Conservation (phyloP, 1,140 invertebrate genomes). For the Andrena cerasifolii region DNA sequence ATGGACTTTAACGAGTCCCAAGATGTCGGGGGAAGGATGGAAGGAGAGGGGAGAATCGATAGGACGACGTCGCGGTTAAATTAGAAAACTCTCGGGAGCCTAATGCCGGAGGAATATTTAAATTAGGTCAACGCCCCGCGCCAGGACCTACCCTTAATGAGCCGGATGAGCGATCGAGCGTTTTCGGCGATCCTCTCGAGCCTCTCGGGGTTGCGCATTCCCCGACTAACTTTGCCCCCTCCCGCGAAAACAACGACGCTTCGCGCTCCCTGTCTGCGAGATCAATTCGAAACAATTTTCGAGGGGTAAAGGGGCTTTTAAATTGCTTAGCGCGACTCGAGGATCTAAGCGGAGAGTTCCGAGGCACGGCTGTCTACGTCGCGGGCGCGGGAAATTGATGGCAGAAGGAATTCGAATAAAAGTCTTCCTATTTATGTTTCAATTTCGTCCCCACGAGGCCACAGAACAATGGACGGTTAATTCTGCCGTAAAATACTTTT, state of each 20-base stretch:
- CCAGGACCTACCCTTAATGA: slow-evolving; percentile 55
- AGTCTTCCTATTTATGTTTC: too few species aligned
- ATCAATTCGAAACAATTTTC: slow-evolving; percentile 28
- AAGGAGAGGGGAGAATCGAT: slow-evolving; percentile 36
- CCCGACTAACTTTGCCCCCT: not conserved
- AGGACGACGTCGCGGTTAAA: slow-evolving; percentile 56
- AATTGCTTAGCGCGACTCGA: too few species aligned
- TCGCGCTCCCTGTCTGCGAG: not conserved
- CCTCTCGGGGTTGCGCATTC: slow-evolving; percentile 18
- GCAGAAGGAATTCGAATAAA: too few species aligned
- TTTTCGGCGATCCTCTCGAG: slow-evolving; percentile 53
- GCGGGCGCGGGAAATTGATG: too few species aligned
- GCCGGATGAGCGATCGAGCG: slow-evolving; percentile 63
- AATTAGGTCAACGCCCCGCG: slow-evolving; percentile 57
- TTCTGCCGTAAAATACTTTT: not conserved
- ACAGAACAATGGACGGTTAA: not conserved
- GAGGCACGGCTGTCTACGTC: too few species aligned
- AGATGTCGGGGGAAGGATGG: slow-evolving; percentile 5
- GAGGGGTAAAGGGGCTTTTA: too few species aligned
- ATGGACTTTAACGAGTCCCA: slow-evolving; percentile 61
- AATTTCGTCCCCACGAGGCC: too few species aligned
- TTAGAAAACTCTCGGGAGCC: slow-evolving; percentile 63
- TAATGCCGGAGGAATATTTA: slow-evolving; percentile 56
- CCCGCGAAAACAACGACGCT: slow-evolving; percentile 19
- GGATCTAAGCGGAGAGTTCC: too few species aligned